Conservation (phyloP, 2,113 vertebrate species). For the Micronisus gabar region DNA sequence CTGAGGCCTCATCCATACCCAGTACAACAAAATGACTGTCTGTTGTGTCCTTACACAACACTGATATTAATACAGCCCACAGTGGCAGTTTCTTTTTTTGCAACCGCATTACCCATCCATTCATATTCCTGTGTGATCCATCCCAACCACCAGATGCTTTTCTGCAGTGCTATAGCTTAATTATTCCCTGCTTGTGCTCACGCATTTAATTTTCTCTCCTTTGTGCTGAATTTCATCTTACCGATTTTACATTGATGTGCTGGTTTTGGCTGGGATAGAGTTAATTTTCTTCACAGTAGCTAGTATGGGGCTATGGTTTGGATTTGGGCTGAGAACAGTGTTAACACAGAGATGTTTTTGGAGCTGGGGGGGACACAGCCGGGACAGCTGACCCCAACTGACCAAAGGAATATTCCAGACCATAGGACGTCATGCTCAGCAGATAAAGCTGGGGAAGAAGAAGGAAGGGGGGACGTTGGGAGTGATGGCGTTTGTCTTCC, state of each 20-base stretch:
- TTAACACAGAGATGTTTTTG: too few relatives aligned
- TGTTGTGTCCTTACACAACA: not conserved
- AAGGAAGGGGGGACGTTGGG: too few relatives aligned
- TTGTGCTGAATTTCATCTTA: slow-evolving; percentile 16
- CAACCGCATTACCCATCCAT: not conserved
- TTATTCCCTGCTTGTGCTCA: not conserved
- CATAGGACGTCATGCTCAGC: too few relatives aligned
- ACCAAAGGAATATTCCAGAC: too few relatives aligned
- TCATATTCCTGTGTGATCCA: not conserved
- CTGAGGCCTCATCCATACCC: not conserved
- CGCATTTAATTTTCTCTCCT: slow-evolving; percentile 3
- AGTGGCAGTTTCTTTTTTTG: not conserved
- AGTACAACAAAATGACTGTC: not conserved
- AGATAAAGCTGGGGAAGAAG: too few relatives aligned
- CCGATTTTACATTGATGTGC: not conserved
- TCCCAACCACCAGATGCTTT: not conserved
- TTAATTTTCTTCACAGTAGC: too few relatives aligned
- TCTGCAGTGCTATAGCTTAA: slow-evolving; percentile 11
- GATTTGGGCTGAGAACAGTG: too few relatives aligned
- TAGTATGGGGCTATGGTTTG: too few relatives aligned
- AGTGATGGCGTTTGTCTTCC: too few relatives aligned
- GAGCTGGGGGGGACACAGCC: too few relatives aligned
- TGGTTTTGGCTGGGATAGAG: too few relatives aligned
- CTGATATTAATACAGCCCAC: not conserved
- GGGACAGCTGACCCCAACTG: too few relatives aligned